Percentiles rank a stretch among this genome's conserved stretches.
Conservation (phyloP, 2,888 invertebrate genomes). For the Diabrotica balteata region DNA sequence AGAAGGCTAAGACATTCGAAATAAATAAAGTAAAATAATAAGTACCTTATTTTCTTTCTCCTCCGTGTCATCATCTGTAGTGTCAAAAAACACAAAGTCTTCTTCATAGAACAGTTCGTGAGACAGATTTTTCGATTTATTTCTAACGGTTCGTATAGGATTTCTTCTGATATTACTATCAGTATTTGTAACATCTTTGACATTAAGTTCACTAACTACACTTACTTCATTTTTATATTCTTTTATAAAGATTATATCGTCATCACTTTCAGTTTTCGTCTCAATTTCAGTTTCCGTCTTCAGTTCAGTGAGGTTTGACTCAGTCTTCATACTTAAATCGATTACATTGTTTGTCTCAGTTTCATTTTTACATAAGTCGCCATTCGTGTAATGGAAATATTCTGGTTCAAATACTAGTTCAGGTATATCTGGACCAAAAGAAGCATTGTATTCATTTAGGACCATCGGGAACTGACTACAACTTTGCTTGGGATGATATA, state of each 20-base stretch:
- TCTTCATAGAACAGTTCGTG: conserved; percentile 43
- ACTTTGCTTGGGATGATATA: conserved; percentile 18
- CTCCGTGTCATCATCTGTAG: conserved; percentile 39
- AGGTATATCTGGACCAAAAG: conserved; percentile 17
- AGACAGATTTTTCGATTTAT: conserved; percentile 33
- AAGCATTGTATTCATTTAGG: conserved; percentile 19
- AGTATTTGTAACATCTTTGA: background rate
- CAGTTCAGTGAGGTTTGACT: conserved; percentile 39
- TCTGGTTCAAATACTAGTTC: conserved; percentile 27
- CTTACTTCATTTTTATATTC: conserved; percentile 33
- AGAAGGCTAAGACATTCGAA: too few species aligned
- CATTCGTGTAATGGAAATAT: conserved; percentile 27
- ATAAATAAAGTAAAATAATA: background rate
- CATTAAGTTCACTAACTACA: background rate
- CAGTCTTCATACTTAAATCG: conserved; percentile 18
- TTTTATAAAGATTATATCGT: conserved; percentile 42
- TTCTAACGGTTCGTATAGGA: conserved; percentile 41
- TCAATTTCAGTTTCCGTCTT: too few species aligned
- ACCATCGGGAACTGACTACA: conserved; percentile 28
- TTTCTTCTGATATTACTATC: conserved; percentile 40
- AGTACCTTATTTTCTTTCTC: conserved; percentile 36
- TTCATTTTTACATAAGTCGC: background rate
- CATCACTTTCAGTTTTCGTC: conserved; percentile 6
- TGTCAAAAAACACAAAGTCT: conserved; percentile 44
- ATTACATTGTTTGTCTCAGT: background rate